Conservation (phyloP, 2,113 vertebrate genomes). For the Zeus faber region DNA sequence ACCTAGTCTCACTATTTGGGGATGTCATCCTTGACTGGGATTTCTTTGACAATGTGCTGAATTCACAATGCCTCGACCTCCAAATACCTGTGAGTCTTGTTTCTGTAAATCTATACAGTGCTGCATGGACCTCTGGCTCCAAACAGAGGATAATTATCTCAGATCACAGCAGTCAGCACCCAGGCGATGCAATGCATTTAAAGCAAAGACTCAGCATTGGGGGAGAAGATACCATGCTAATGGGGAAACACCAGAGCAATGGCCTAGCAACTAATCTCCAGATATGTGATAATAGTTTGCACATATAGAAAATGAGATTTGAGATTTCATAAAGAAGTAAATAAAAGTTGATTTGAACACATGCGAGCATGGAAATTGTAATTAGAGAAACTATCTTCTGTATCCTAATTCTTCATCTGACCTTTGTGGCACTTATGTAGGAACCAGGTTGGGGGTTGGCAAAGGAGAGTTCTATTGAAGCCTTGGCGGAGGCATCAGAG, state of each 20-base stretch:
- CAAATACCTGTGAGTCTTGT: constrained; percentile 16
- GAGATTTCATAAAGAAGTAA: too few species aligned
- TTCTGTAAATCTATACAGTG: constrained; percentile 24
- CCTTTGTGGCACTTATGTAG: too few species aligned
- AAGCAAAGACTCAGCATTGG: constrained; percentile 24
- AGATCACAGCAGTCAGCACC: constrained; percentile 20
- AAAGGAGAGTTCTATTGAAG: too few species aligned
- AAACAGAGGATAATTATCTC: constrained; percentile 39
- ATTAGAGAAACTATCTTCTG: too few species aligned
- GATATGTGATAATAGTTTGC: constrained; percentile 24
- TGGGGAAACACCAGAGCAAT: not conserved
- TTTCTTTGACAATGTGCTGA: too few species aligned
- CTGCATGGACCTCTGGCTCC: constrained; percentile 22
- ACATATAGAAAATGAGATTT: too few species aligned
- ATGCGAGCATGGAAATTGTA: too few species aligned
- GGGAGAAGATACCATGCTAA: constrained; percentile 19
- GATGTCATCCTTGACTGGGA: too few species aligned
- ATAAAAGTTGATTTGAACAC: constrained; percentile 18
- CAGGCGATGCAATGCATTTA: constrained; percentile 15
- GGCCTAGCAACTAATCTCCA: constrained; percentile 26
- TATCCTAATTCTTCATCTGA: too few species aligned
- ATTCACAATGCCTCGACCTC: not conserved
- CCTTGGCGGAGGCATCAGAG: too few species aligned
- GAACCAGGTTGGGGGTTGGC: too few species aligned
- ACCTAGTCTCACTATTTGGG: constrained; percentile 17